Base-by-base conservation (phyloP, 2,888 invertebrate species). In the Fabriciana adippe region DNA sequence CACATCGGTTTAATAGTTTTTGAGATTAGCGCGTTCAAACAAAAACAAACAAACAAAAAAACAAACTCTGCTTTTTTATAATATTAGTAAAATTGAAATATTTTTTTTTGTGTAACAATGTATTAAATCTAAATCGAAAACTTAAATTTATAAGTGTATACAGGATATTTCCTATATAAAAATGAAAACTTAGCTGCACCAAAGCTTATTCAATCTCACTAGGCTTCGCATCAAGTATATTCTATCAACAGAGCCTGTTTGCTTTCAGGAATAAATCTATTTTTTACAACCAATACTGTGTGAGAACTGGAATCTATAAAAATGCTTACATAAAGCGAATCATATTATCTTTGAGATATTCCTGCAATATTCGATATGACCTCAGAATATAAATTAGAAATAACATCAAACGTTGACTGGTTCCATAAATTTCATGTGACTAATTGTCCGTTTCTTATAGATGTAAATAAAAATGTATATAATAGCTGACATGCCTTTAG, bases 311-410 rank as follows among this genome's bases (percentile, higher is more conserved):
- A 59, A 65, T 65, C 65, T 56, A 65, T 59, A 65, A 57, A 65
- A 65, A 45, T 59, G 65, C 65, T 65, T 59, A 65, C 57, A 65
- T 65, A 65, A 54, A 65, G 51, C 48, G 66, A 66, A 66, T 66
- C 54, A 60, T 66, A 60, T 60, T 66, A 66, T 60, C 60, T 54
- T 66, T 66, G 61, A 61, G 51, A 61, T 61, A 61, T 61, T 61
- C 53, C 51, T 53, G 61, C 61, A 61, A 61, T 61, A 61, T 61
- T 61, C 41, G 61, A 53, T 61, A 53, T 61, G 11, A 18, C 31
- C 51, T 8, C 41, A 61, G 61, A 51, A 35, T 61, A 41, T 41
- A 8, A 15, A 15, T 4, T 4, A 5, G 31, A 61, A 51, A 50
- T 50, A 16, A 18, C n/a, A 50, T 50, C 26, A 13, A 59, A 47